A percentile compares a stretch with the other conserved stretches of the same genome.
Conservation (phyloP, 2,113 vertebrate genomes). For the Xyrauchen texanus region DNA sequence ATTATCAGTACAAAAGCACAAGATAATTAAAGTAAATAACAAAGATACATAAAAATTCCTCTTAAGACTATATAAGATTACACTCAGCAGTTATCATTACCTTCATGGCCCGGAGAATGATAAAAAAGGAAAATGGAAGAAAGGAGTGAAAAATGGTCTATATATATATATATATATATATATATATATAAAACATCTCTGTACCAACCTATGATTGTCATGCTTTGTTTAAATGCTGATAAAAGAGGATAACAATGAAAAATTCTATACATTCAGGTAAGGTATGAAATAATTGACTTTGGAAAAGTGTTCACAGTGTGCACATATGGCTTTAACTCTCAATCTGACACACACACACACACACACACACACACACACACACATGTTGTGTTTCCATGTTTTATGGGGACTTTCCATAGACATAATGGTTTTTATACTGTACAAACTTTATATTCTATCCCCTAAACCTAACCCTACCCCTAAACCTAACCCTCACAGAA, state of each 20-base stretch:
- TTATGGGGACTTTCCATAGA: too few species aligned
- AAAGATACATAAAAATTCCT: neutral
- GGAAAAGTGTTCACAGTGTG: constrained; percentile 5
- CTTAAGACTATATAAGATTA: neutral
- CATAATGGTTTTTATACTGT: too few species aligned
- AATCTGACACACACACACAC: too few species aligned
- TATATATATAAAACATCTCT: neutral
- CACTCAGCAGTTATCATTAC: too few species aligned
- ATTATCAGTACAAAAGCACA: constrained; percentile 32
- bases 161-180: too few species aligned
- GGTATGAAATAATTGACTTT: constrained; percentile 8
- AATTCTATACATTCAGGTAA: neutral
- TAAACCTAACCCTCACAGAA: too few species aligned
- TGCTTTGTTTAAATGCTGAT: neutral
- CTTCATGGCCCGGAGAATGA: neutral
- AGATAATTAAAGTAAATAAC: neutral
- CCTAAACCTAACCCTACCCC: too few species aligned
- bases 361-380: too few species aligned
- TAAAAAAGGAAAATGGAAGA: neutral
- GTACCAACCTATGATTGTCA: constrained; percentile 1
- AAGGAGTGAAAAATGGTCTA: too few species aligned
- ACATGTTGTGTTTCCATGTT: too few species aligned
- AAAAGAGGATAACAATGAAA: neutral
- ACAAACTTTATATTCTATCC: too few species aligned
- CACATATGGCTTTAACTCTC: too few species aligned